These are phyloP conservation scores for Arctia plantaginis DNA, from an alignment of 2,888 invertebrate genomes.

Conservation along the genomic window DNA sequence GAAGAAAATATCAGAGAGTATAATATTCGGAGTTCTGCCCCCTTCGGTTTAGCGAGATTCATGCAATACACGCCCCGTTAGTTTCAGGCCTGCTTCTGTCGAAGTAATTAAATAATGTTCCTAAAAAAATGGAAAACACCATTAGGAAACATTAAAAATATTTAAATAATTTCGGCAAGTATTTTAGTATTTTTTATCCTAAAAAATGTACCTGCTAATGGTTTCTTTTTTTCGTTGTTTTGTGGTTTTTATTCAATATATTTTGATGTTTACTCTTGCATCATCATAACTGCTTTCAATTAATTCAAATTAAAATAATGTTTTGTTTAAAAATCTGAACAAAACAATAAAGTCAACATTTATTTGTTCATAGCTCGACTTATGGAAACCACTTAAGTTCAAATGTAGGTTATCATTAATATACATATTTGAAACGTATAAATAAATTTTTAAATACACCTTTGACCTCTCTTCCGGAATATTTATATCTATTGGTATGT, in stretches of 20 bases:
- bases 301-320: not conserved
- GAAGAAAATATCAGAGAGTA: not conserved
- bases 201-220: not conserved
- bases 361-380: not conserved
- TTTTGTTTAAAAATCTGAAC: not conserved
- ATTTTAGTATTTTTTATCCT: not conserved
- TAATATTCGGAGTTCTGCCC: not conserved
- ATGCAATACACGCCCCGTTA: not conserved
- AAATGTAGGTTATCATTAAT: not conserved
- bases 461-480: constrained; percentile 7
- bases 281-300: not conserved
- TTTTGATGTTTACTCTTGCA: not conserved
- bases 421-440: not conserved
- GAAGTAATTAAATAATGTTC: not conserved
- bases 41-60: not conserved
- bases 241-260: not conserved
- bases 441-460: not conserved
- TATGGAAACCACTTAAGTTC: not conserved
- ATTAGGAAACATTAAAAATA: not conserved
- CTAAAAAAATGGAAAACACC: not conserved
- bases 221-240: not conserved
- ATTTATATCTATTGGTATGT: not conserved
- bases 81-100: not conserved
- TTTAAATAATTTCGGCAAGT: not conserved
- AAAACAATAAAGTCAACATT: no score